A percentile compares a stretch with the other conserved stretches of the same genome.
Evolutionary conservation across 2,888 invertebrate species (phyloP).

Genomic region (Trichogramma dendrolimi): DNA sequence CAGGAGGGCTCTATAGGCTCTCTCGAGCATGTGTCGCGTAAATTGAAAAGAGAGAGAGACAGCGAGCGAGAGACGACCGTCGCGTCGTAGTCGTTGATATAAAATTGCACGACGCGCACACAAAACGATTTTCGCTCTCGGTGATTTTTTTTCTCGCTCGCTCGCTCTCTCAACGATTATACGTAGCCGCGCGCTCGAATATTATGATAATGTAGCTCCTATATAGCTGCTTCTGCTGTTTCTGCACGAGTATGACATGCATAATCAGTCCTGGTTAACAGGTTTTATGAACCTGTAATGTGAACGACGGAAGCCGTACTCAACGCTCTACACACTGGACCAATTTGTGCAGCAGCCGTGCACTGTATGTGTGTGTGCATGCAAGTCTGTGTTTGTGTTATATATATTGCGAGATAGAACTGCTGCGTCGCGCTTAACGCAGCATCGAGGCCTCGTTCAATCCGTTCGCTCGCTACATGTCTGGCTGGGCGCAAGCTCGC

Average conservation of each 20-base stretch:
- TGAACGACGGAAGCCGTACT: constrained; percentile 50
- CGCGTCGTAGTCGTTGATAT: background rate
- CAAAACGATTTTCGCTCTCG: background rate
- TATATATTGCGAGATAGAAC: background rate
- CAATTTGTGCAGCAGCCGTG: too few species aligned
- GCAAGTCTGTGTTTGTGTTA: background rate
- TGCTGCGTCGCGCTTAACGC: constrained; percentile 23
- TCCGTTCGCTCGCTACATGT: constrained; percentile 27
- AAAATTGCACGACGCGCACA: background rate
- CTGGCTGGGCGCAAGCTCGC: constrained; percentile 32
- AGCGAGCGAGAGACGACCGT: background rate
- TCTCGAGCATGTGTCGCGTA: too few species aligned
- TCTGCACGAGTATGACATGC: constrained; percentile 32
- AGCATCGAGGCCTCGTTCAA: constrained; percentile 15
- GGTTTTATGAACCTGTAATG: constrained; percentile 51
- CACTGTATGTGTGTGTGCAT: too few species aligned
- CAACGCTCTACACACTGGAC: constrained; percentile 32
- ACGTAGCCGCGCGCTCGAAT: too few species aligned
- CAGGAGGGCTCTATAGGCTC: too few species aligned
- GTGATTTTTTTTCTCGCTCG: background rate
- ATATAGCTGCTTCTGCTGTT: background rate
- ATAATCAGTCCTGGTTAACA: constrained; percentile 45
- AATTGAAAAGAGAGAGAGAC: background rate
- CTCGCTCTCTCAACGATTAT: background rate
- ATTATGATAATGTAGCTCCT: background rate